Base-by-base conservation (phyloP, 2,797 vertebrate species). In the Gorsachius magnificus region DNA sequence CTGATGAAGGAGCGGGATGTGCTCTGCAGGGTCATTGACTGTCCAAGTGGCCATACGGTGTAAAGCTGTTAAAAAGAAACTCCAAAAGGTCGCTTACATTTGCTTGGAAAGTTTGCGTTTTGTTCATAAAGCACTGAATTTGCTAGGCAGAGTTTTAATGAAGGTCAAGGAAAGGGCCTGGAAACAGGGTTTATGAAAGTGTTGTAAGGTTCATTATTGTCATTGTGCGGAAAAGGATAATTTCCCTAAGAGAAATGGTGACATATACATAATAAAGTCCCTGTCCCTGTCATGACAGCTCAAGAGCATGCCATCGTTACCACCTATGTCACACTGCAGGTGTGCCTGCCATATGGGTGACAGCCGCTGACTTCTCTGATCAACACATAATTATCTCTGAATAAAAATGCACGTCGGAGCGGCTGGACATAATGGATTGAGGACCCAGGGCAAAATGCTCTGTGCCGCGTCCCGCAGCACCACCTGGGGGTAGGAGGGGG, bases 351-450 rank as follows among this genome's bases (percentile, higher is more conserved):
- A 95, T 97, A 97, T 97, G 98, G 98, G 97, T 98, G 98, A 98
- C 98, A 98, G 98, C 97, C 95, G 93, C 95, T 97, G 97, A 97
- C 97, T 98, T 97, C 98, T 98, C 98, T 99, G 98, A 98, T 98
- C 98, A 98, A 98, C 97, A 98, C 98, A 98, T 99, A 98, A 98
- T 99, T 98, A 99, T 98, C 98, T 98, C 96, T 97, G 98, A 98
- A 99, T 98, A 98, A 98, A 98, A 98, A 97, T 98, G 97, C 94
- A 94, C 95, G 68, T 97, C 82, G 97, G 97, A 98, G 96, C 96
- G 97, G 97, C 98, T 98, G 98, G 98, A 98, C 98, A 97, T 98
- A 98, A 99, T 99, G 97, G 98, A 99, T 98, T 98, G 98, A 98
- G 98, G 98, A 98, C 98, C 97, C 97, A 97, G 96, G 96, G 98